phyloP scores from a whole-genome alignment of 92 coral and sea anemone species.

The Siderastrea radians region DNA sequence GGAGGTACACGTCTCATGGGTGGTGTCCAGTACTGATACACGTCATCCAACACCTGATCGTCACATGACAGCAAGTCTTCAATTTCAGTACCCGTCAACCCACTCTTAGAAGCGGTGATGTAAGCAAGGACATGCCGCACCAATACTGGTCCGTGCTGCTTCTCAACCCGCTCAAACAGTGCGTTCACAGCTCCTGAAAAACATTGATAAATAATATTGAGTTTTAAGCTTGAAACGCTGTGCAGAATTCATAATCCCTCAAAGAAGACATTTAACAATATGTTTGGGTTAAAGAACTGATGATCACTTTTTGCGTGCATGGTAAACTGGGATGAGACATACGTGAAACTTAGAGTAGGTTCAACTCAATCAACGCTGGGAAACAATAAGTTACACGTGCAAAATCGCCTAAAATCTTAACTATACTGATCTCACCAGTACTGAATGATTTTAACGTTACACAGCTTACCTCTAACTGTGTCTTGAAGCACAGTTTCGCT shows the following conservation, averaged over 20 bases:
- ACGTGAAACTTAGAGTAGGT: no score
- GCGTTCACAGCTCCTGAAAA: conserved; percentile 74
- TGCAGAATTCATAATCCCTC: no score
- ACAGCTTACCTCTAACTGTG: conserved; percentile 71
- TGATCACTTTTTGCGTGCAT: no score
- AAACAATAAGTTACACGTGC: no score
- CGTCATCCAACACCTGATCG: conserved; percentile 78
- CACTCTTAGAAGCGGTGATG: conserved; percentile 83
- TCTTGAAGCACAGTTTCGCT: conserved; percentile 67
- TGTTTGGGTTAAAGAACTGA: no score
- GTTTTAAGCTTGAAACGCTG: no score
- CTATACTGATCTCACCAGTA: not conserved
- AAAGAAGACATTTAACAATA: no score
- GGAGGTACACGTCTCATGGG: conserved; percentile 80
- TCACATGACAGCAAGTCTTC: conserved; percentile 82
- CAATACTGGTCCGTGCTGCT: conserved; percentile 68
- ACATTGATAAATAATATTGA: no score
- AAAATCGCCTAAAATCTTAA: no score
- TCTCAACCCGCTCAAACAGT: conserved; percentile 75
- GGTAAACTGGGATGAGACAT: no score
- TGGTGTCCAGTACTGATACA: conserved; percentile 85
- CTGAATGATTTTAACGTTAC: not conserved
- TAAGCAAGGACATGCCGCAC: conserved; percentile 76
- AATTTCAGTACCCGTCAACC: conserved; percentile 78
- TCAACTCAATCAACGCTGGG: not conserved